Conservation (phyloP, 2,113 vertebrate species). For the Rhabdomys dilectus region DNA sequence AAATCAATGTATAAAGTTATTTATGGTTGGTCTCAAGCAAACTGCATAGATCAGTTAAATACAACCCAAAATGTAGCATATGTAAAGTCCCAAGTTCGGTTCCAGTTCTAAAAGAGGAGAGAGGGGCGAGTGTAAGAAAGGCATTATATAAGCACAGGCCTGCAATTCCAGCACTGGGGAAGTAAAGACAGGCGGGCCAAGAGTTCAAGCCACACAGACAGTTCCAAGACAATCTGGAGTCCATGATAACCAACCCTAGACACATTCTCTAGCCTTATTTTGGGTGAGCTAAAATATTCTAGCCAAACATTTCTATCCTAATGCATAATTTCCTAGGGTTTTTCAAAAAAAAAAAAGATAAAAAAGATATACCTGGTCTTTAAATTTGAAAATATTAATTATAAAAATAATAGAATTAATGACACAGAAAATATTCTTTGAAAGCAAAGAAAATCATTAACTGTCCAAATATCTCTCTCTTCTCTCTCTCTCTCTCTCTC, state of each 20-base stretch:
- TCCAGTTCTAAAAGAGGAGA: neutral
- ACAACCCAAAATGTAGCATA: constrained; percentile 4
- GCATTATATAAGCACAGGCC: neutral
- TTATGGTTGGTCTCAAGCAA: neutral
- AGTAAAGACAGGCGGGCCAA: too few relatives aligned
- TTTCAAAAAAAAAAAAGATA: constrained; percentile 32
- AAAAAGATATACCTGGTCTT: neutral
- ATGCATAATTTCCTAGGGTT: neutral
- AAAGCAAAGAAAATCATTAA: constrained; percentile 3
- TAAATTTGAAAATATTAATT: constrained; percentile 48
- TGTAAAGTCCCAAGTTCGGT: neutral
- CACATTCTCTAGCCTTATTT: neutral
- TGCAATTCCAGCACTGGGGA: neutral
- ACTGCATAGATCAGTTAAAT: neutral
- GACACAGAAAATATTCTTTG: neutral
- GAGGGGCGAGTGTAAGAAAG: neutral
- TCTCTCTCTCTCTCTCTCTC: neutral
- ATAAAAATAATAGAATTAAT: constrained; percentile 28
- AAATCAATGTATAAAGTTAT: neutral
- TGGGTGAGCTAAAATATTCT: neutral
- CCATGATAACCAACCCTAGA: too few relatives aligned
- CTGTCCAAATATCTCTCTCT: neutral
- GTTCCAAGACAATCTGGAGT: neutral
- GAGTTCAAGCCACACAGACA: neutral
- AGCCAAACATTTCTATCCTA: neutral